Evolutionary conservation across 1,140 invertebrate species (phyloP), one percentile per base, ranked within the genome.

Genomic region (Leptopilina clavipes): DNA sequence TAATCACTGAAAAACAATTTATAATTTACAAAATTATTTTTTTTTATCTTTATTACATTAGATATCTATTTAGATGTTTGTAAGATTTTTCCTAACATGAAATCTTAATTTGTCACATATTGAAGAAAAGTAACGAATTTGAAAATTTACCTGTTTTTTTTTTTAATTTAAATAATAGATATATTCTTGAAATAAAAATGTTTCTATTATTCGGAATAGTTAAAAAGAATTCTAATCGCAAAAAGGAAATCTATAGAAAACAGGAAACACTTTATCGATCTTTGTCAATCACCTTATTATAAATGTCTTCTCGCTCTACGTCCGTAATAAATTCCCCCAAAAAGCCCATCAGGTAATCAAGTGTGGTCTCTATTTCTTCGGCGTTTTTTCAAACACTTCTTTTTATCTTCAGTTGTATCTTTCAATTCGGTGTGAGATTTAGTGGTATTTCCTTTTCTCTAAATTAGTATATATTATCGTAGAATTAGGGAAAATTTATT

Each of bases 161-260:
- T 31, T 31, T 5, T 1, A 31, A 31, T 31, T 31, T 31, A 31
- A 31, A 31, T 31, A 31, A 31, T 31, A 31, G 25, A 31, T 31
- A 31, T 31, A 31, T 31, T 2, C 25, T 31, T 31, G 5, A 31
- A 31, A 31, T 2, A 31, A 31, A 31, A 31, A 31, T 31, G 5
- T 31, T 2, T 31, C 25, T 31, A 31, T 40, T 40, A 45, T 45
- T 7, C 10, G 52, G 48, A 2, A n/a, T 37, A 43, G 17, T 43
- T 59, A 2, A 17, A 52, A 17, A 52, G n/a, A 45, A 14, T 45
- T 40, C 31, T 56, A 73, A 73, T 65, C 22, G n/a, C n/a, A 1
- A 18, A 70, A 40, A 70, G 48, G 48, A 74, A 73, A 72, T 40
- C 54, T 17, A n/a, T n/a, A 76, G 40, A 43, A 43, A 40, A 70